phyloP scores from a whole-genome alignment of 2,797 vertebrate genomes.

The Muscicapa comitata region DNA sequence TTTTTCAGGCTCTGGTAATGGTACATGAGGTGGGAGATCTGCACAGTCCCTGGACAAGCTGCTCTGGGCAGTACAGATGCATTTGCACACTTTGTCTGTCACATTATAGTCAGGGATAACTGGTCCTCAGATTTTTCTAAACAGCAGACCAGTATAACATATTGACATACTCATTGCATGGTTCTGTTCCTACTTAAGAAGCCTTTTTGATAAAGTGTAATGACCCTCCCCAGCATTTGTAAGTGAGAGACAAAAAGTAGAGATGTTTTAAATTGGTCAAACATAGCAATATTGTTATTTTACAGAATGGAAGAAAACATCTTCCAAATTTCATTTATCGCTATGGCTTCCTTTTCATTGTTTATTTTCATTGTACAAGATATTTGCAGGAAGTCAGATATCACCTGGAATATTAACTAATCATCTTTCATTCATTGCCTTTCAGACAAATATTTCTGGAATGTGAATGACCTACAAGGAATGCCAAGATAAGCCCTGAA shows the following conservation, averaged over 20 bases:
- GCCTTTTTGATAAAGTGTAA: background rate
- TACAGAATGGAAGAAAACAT: background rate
- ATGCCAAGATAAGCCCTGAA: background rate
- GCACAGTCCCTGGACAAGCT: background rate
- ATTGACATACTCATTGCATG: background rate
- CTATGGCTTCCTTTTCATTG: background rate
- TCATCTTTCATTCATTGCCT: slow-evolving; percentile 10
- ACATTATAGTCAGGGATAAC: background rate
- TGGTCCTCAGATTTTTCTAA: background rate
- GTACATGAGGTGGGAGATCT: background rate
- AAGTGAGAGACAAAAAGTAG: background rate
- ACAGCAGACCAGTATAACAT: background rate
- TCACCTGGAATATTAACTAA: background rate
- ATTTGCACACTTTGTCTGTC: background rate
- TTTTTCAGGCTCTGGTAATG: background rate
- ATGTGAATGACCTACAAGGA: slow-evolving; percentile 39
- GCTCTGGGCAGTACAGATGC: background rate
- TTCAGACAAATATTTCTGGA: slow-evolving; percentile 62
- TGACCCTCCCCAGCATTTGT: background rate
- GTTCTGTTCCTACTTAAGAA: background rate
- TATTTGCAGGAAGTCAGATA: background rate
- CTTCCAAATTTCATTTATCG: background rate
- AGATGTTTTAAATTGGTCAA: background rate
- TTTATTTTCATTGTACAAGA: background rate
- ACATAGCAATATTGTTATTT: background rate